Base-by-base conservation (phyloP, 2,888 invertebrate species). In the Podotricha telesiphe region DNA sequence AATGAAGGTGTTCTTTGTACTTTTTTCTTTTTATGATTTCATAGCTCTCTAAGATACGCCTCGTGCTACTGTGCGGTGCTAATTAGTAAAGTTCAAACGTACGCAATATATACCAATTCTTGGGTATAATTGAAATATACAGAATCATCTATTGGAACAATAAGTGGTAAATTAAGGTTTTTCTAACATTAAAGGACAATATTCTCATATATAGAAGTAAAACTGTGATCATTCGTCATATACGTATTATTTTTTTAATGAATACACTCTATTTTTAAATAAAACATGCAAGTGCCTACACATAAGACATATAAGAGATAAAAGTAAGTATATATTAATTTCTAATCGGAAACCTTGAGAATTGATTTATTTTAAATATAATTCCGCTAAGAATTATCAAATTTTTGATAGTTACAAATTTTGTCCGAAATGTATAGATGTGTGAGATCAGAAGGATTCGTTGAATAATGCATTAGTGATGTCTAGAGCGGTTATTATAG, bases 381-480 rank as follows among this genome's bases (percentile, higher is more conserved):
- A 34, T 17, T 8, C 15, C 11, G 28, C 34, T 13, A 28, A 62
- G n/a, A 48, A 34, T 67, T 10, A 22, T 19, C 8, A 17, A 19
- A 51, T 28, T 61, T 61, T 45, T 62, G 17, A 17, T 37, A 20
- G 28, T 63, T 40, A 68, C 42, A 65, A n/a, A 59, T 47, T 76
- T 82, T 81, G 78, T 82, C 79, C 80, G 78, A 87, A 86, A 86
- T 83, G 81, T 79, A 81, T 74, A 74, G 37, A 76, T 81, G 84
- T 86, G 84, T 74, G 79, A 83, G 83, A 87, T 85, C 82, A 82
- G 76, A 78, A 78, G 84, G 83, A 83, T 79, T 77, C 78, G 76
- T 83, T 92, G 91, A 87, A 92, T 92, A 86, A 92, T 91, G 82
- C 81, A 92, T 91, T 76, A 83, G 83, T 75, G 72, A 78, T 79